Evolutionary conservation across 2,113 vertebrate species (phyloP), one percentile per base, ranked within the genome.

Genomic region (Petromus typicus): DNA sequence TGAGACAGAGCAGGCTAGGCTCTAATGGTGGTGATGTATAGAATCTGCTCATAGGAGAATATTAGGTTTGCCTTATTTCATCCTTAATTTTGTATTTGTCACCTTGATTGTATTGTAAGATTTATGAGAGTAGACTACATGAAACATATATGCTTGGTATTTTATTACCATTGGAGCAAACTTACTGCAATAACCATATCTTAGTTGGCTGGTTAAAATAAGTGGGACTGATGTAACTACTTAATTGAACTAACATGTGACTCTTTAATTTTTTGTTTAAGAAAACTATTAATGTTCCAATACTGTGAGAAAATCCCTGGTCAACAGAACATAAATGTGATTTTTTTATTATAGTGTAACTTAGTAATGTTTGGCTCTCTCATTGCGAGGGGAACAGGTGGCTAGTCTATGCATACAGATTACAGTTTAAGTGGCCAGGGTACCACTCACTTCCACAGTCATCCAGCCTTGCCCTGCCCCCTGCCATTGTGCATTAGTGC

Each of bases 401-500:
- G 6, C 56, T 3, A 2, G 63, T n/a, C 0, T 8, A 0, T 22
- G 32, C 23, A n/a, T 69, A 2, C 25, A 56, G 32, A 32, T n/a
- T 93, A 40, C 25, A 7, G 18, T 34, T 69, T 37, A 14, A 4
- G 43, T 12, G 45, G 48, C 22, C 32, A 3, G 0, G 25, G n/a
- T 56, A 0, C 57, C 51, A 7, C 71, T 37, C 75, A 3, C 32
- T 54, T 61, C 63, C 54, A 30, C 0, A 2, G 7, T n/a, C 48
- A 51, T 51, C 48, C 48, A 51, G 48, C 8, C 18, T 37, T 27
- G 48, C n/a, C 34, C 27, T n/a, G 32, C 22, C 32, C 34, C 13
- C 30, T 2, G 4, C 0, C 7, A 5, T 51, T 7, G 0, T 34
- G n/a, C 81, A 8, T 57, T 34, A 3, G 13, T 27, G 30, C 8